A percentile compares a stretch with the other conserved stretches of the same genome.
Conservation (phyloP, 1,140 invertebrate genomes). For the Dinoponera quadriceps region DNA sequence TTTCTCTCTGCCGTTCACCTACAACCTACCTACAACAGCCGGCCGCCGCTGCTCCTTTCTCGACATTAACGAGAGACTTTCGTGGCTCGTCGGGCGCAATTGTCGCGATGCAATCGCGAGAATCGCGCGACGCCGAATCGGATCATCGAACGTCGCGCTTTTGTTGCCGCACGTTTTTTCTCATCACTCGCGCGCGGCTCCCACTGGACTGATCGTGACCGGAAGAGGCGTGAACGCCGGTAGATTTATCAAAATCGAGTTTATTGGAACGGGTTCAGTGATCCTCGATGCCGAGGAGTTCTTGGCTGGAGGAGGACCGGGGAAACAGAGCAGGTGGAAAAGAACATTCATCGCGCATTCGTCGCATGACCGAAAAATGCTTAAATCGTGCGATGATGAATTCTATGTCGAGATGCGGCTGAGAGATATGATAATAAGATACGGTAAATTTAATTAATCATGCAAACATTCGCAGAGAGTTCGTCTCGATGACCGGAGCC, state of each 20-base stretch:
- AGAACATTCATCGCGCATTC: not conserved
- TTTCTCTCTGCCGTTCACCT: constrained; percentile 46
- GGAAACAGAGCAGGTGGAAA: not conserved
- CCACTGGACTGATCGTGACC: not conserved
- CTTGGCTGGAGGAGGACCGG: not conserved
- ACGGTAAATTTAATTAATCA: not conserved
- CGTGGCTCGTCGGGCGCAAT: constrained; percentile 18
- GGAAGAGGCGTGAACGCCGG: not conserved
- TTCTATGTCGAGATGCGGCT: not conserved
- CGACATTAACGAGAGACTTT: constrained; percentile 48
- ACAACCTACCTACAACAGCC: not conserved
- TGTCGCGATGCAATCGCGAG: constrained; percentile 45
- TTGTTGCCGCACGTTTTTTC: not conserved
- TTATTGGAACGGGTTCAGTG: constrained; percentile 20
- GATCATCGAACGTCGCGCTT: constrained; percentile 6
- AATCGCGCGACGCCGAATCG: constrained; percentile 6
- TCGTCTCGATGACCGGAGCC: not conserved
- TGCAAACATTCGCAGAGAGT: not conserved
- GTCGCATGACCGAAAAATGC: not conserved
- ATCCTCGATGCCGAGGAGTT: not conserved
- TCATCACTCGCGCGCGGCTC: not conserved
- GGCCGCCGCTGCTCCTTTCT: constrained; percentile 39
- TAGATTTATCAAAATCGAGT: constrained; percentile 6
- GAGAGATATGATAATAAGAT: not conserved
- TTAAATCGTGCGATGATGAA: not conserved